Base-by-base conservation (phyloP, 2,888 invertebrate genomes). In the Mellilla xanthometata region DNA sequence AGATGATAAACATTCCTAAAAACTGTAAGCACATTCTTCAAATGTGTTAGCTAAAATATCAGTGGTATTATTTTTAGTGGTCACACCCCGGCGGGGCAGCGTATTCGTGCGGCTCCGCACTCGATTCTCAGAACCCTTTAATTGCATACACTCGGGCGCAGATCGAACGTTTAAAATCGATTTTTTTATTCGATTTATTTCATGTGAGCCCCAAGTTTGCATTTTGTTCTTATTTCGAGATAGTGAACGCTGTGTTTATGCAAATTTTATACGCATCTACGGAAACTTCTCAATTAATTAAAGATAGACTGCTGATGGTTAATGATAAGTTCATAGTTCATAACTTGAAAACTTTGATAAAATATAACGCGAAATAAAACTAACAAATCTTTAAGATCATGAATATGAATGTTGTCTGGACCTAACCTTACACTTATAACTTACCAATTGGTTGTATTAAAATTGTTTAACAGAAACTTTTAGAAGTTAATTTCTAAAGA, bases 81-180 rank as follows among this genome's bases (percentile, higher is more conserved):
- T 68, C 67, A 68, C 72, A 69, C 62, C 55, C 62, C 59, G 63
- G 65, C 61, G 62, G 65, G 50, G 65, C 63, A 60, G 57, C 71
- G 67, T 70, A 68, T 70, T 73, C 73, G 78, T 76, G 77, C 78
- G 58, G 68, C 62, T n/a, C 71, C 74, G 72, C 74, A 70, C 68
- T 71, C 66, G 76, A 60, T 88, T 89, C 89, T 79, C 68, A 60
- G 89, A 88, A 88, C 76, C 60, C 85, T 87, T 89, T 89, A 89
- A 89, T 89, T 89, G 89, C 88, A 77, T 82, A 81, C 80, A 83
- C 81, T 76, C 78, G 58, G 52, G 71, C 78, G 76, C 82, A 78
- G 84, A 84, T 87, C 87, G 87, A 85, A 86, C 83, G 83, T 76
- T 88, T 85, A 83, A 87, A 86, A 87, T 84, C 82, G 81, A 83